phyloP scores from a whole-genome alignment of 1,140 invertebrate species.

The Aethina tumida region DNA sequence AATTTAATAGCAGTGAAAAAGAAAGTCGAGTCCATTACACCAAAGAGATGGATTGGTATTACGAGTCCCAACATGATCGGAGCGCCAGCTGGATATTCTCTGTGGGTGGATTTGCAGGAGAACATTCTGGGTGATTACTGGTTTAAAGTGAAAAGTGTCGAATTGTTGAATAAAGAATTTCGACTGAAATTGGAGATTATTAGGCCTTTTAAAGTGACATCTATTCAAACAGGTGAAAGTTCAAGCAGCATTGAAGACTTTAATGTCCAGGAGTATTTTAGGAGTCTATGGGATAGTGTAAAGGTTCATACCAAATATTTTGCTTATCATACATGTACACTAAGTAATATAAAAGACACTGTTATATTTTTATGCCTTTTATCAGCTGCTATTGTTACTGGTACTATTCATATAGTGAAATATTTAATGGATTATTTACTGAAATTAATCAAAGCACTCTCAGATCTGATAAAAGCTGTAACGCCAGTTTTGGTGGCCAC shows the following conservation, averaged over 20 bases:
- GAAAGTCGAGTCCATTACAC: conserved; percentile 10
- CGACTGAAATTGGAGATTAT: conserved; percentile 22
- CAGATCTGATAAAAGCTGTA: conserved; percentile 25
- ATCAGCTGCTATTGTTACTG: conserved; percentile 15
- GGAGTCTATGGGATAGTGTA: conserved; percentile 8
- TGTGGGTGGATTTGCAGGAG: conserved; percentile 23
- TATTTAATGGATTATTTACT: conserved; percentile 25
- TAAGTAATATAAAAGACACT: conserved; percentile 19
- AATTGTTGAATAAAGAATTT: conserved; percentile 23
- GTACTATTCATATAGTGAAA: conserved; percentile 14
- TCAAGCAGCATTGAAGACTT: conserved; percentile 4
- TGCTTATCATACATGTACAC: conserved; percentile 13
- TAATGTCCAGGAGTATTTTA: conserved; percentile 7
- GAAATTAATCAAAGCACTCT: conserved; percentile 26
- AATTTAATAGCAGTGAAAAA: conserved; percentile 18
- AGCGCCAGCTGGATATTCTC: conserved; percentile 21
- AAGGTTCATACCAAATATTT: conserved; percentile 10
- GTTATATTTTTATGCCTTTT: conserved; percentile 21
- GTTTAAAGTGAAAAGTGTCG: conserved; percentile 24
- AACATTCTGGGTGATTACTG: conserved; percentile 25
- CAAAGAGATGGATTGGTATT: conserved; percentile 23
- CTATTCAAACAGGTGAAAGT: conserved; percentile 5
- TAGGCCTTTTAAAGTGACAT: conserved; percentile 8
- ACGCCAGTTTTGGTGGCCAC: conserved; percentile 35
- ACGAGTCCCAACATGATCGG: conserved; percentile 21